Conservation (phyloP, 64 coral and sea anemone genomes). For the Stichodactyla helianthus region DNA sequence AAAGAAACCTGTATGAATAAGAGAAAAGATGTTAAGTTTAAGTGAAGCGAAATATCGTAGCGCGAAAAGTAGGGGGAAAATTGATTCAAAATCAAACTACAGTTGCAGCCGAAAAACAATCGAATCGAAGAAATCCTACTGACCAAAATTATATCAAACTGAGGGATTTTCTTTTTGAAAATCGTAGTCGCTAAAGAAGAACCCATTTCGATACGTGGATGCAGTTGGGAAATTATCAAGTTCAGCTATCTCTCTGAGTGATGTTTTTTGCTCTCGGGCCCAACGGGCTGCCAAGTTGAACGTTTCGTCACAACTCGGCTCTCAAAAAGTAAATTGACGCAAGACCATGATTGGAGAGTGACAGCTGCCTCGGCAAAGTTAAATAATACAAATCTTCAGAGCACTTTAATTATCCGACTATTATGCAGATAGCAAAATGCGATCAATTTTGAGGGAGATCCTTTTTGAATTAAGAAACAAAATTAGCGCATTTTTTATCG, state of each 20-base stretch:
- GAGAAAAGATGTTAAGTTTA: background rate
- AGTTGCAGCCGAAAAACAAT: background rate
- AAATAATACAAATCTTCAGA: conserved; percentile 2
- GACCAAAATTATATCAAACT: background rate
- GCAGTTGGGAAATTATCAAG: background rate
- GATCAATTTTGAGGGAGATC: background rate
- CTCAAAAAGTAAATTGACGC: conserved; percentile 19
- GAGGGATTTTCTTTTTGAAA: background rate
- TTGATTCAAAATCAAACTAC: background rate
- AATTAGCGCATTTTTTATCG: background rate
- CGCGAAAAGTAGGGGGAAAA: background rate
- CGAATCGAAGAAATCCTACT: background rate
- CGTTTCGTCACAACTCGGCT: conserved; percentile 10
- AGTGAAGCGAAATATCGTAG: background rate
- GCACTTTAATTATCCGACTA: conserved; percentile 8
- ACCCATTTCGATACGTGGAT: background rate
- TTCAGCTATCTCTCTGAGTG: background rate
- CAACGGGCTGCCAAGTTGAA: conserved; percentile 1
- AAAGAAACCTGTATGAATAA: background rate
- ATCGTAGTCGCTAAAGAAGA: background rate
- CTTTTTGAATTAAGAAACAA: background rate
- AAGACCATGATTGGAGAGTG: background rate
- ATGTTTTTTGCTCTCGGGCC: background rate
- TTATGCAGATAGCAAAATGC: background rate
- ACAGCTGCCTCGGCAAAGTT: conserved; percentile 1